Conservation (phyloP, 1,140 invertebrate genomes). For the Camponotus vicinus region DNA sequence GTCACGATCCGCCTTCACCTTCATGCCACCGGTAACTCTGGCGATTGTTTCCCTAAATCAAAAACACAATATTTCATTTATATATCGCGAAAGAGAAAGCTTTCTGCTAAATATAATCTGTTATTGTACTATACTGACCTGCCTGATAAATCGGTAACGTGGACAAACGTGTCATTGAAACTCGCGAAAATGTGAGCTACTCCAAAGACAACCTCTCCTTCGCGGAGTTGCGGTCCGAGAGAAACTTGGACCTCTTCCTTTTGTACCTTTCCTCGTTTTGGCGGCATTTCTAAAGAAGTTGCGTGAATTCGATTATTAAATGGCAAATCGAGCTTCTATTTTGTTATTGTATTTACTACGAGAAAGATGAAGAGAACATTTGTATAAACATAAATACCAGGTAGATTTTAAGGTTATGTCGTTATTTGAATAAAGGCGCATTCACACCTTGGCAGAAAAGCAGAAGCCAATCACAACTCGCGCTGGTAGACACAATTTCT, state of each 20-base stretch:
- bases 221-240: slow-evolving; percentile 98
- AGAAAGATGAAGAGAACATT: too few species aligned
- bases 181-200: slow-evolving; percentile 99
- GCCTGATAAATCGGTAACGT: slow-evolving; percentile 99
- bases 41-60: slow-evolving; percentile 97
- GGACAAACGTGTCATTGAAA: slow-evolving; percentile 99
- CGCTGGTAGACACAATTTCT: too few species aligned
- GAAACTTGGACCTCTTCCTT: slow-evolving; percentile 99
- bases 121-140: slow-evolving; percentile 86
- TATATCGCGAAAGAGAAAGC: background rate
- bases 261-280: slow-evolving; percentile 98
- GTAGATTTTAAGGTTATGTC: too few species aligned
- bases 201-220: slow-evolving; percentile 99
- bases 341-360: too few species aligned
- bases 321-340: background rate
- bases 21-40: slow-evolving; percentile 99
- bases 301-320: background rate
- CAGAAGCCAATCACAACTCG: too few species aligned
- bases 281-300: slow-evolving; percentile 92
- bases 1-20: slow-evolving; percentile 99
- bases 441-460: too few species aligned
- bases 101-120: background rate
- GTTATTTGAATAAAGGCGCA: too few species aligned
- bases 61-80: background rate
- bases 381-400: too few species aligned